phyloP scores from a whole-genome alignment of 2,888 invertebrate species.

The Antheraea assamensis region DNA sequence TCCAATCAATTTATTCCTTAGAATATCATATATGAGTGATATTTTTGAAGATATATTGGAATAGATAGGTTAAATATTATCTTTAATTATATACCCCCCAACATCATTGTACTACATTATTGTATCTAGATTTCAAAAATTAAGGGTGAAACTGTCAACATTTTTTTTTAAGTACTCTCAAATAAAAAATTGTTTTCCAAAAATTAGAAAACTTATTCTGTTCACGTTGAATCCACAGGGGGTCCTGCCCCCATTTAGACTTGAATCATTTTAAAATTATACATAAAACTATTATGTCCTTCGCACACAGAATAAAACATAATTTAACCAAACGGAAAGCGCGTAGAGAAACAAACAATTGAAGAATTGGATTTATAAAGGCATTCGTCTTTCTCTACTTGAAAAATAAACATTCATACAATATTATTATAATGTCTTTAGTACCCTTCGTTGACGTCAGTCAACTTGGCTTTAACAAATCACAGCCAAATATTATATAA shows the following conservation, averaged over 20 bases:
- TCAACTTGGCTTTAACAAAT: neutral
- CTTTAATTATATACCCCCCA: neutral
- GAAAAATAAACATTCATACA: neutral
- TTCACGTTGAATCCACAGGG: neutral
- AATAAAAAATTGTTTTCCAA: neutral
- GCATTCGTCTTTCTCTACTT: neutral
- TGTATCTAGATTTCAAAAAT: neutral
- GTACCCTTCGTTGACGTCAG: neutral
- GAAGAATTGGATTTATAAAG: neutral
- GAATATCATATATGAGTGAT: neutral
- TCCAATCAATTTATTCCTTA: neutral
- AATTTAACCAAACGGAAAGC: neutral
- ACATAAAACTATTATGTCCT: neutral
- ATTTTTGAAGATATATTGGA: neutral
- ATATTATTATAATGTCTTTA: slow-evolving; percentile 6
- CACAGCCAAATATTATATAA: neutral
- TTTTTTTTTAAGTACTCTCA: neutral
- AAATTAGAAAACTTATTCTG: neutral
- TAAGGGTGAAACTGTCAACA: neutral
- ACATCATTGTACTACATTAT: neutral
- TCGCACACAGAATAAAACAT: neutral
- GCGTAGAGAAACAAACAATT: neutral
- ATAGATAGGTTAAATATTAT: neutral
- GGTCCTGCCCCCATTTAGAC: neutral
- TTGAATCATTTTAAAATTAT: neutral